Conservation (phyloP, 1,140 invertebrate genomes). For the Cherax quadricarinatus region DNA sequence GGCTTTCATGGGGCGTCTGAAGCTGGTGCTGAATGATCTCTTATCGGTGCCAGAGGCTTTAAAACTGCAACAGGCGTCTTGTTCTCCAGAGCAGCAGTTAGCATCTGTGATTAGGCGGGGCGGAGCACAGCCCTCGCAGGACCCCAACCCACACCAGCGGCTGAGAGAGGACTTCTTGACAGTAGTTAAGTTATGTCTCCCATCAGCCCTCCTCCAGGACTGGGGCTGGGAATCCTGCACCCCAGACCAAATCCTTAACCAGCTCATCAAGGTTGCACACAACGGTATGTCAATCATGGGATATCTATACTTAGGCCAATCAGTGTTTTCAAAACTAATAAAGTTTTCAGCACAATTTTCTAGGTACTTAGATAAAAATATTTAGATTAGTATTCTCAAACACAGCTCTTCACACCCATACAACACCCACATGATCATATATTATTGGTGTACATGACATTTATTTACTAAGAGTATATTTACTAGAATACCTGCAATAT, state of each 20-base stretch:
- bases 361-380: no score
- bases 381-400: no score
- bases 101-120: conserved; percentile 13
- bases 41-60: conserved; percentile 41
- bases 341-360: no score
- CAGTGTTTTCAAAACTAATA: no score
- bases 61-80: conserved; percentile 28
- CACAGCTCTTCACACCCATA: no score
- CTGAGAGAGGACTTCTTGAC: conserved; percentile 49
- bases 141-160: conserved; percentile 6
- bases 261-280: conserved; percentile 24
- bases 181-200: conserved; percentile 31
- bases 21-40: conserved; percentile 37
- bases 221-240: conserved; percentile 50
- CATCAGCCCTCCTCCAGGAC: conserved; percentile 4
- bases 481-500: no score
- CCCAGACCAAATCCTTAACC: conserved; percentile 41
- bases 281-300: conserved; percentile 18
- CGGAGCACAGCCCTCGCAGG: conserved; percentile 24
- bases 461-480: no score
- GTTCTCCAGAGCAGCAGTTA: conserved; percentile 20
- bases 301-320: not conserved
- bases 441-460: no score
- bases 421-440: no score
- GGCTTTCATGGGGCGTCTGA: conserved; percentile 35